Base-by-base conservation (phyloP, 2,113 vertebrate genomes). In the Bombycilla garrulus region DNA sequence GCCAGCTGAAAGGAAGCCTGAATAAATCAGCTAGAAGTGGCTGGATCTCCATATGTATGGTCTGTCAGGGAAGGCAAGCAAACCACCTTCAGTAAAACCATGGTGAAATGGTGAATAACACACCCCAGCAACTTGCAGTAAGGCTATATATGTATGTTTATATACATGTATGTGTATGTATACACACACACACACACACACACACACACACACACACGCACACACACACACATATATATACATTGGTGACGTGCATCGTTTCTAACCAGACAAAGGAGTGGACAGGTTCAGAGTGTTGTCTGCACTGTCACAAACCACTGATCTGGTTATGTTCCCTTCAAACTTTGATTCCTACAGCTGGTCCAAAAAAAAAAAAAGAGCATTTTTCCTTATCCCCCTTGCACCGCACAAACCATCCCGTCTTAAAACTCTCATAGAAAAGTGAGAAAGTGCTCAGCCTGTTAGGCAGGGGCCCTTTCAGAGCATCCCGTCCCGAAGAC, bases 1-100 rank as follows among this genome's bases (percentile, higher is more conserved):
- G 58, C 66, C 82, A 91, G 61, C 61, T 86, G 77, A 92, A 90
- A 86, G 28, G 58, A 11, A 87, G n/a, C 45, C 69, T 47, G 28
- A 69, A 86, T 78, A 86, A 58, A 92, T 47, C 28, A 74, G 35
- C 56, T 23, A 67, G 60, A 71, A 64, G 60, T 56, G 53, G 23
- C 31, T 60, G 36, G 15, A 35, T 78, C 31, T 81, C 61, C 2
- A 2, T 36, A 21, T 56, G 14, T 28, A 16, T 51, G n/a, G 28
- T 74, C 38, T 77, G 22, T 51, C 60, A 64, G 1, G 10, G 48
- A 73, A 86, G 25, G 40, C 11, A 58, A 71, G 19, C 10, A 12
- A 91, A 61, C 36, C 54, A 9, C 5, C 22, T 90, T 54, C 26
- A 28, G 23, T 42, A 58, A 90, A 93, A 64, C 29, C 42, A 11